These are phyloP conservation scores for Andrena minutula DNA, from an alignment of 2,888 invertebrate species.

Conservation along the genomic window DNA sequence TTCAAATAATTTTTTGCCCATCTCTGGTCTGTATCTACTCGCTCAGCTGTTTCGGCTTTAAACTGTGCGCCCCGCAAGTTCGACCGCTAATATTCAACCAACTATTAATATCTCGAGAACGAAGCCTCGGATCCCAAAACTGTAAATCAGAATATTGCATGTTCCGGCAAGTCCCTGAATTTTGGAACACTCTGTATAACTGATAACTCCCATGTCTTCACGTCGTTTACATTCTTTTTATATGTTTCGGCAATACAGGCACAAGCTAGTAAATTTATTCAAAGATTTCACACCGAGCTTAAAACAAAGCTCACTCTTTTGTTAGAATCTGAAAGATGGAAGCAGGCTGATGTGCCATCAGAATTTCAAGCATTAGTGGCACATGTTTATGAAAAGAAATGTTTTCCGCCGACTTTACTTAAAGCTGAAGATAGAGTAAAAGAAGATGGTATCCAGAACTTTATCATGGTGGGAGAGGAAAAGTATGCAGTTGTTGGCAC, in stretches of 20 bases:
- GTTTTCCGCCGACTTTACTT: constrained; percentile 84
- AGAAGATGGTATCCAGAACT: constrained; percentile 78
- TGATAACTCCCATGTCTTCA: constrained; percentile 16
- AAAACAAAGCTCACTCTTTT: constrained; percentile 93
- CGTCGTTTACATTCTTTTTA: neutral
- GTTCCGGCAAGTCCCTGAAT: too few relatives aligned
- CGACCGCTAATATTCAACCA: too few relatives aligned
- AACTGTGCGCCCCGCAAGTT: too few relatives aligned
- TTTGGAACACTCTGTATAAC: too few relatives aligned
- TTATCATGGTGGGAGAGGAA: constrained; percentile 89
- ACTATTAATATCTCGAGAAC: too few relatives aligned
- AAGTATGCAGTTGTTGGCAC: constrained; percentile 92
- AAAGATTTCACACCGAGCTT: constrained; percentile 95
- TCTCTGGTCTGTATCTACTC: too few relatives aligned
- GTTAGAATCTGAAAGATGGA: constrained; percentile 97
- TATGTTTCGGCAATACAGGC: constrained; percentile 82
- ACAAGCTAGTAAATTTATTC: constrained; percentile 96
- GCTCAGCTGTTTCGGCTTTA: too few relatives aligned
- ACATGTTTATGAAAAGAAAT: constrained; percentile 84
- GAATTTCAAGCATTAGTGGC: constrained; percentile 94
- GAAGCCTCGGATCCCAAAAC: too few relatives aligned
- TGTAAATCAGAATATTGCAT: too few relatives aligned
- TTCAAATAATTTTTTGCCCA: too few relatives aligned
- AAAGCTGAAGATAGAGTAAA: constrained; percentile 80
- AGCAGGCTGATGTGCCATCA: constrained; percentile 94